Percentiles rank a stretch among this genome's conserved stretches.
Conservation (phyloP, 2,888 invertebrate genomes). For the Adela reaumurella region DNA sequence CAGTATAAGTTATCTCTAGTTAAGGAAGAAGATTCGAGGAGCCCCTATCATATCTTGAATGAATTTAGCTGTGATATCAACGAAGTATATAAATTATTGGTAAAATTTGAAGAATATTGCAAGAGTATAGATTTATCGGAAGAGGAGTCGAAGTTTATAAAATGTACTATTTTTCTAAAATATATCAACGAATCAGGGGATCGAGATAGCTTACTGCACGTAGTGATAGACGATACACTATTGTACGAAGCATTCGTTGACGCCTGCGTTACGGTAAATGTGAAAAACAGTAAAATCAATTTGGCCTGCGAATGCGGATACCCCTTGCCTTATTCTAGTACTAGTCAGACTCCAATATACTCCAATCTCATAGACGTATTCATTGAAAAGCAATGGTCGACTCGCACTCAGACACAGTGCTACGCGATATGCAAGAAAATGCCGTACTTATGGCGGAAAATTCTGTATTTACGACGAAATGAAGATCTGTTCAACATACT, state of each 20-base stretch:
- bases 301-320: slow-evolving; percentile 58
- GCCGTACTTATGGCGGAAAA: slow-evolving; percentile 62
- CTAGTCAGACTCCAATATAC: slow-evolving; percentile 40
- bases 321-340: slow-evolving; percentile 50
- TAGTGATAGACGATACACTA: slow-evolving; percentile 33
- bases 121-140: slow-evolving; percentile 30
- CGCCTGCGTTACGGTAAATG: slow-evolving; percentile 56
- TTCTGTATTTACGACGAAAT: slow-evolving; percentile 44
- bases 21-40: slow-evolving; percentile 40
- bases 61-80: slow-evolving; percentile 45
- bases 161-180: slow-evolving; percentile 38
- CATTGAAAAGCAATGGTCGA: slow-evolving; percentile 46
- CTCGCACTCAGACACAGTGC: slow-evolving; percentile 37
- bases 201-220: slow-evolving; percentile 24
- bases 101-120: slow-evolving; percentile 40
- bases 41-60: slow-evolving; percentile 30
- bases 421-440: slow-evolving; percentile 54
- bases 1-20: slow-evolving; percentile 44
- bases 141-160: slow-evolving; percentile 39
- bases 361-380: slow-evolving; percentile 55
- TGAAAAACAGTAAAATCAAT: slow-evolving; percentile 34
- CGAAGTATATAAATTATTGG: slow-evolving; percentile 34
- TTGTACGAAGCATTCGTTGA: slow-evolving; percentile 52
- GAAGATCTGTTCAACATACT: slow-evolving; percentile 50
- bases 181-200: slow-evolving; percentile 30